Conservation (phyloP, 2,113 vertebrate genomes). For the Phrynocephalus versicolor region DNA sequence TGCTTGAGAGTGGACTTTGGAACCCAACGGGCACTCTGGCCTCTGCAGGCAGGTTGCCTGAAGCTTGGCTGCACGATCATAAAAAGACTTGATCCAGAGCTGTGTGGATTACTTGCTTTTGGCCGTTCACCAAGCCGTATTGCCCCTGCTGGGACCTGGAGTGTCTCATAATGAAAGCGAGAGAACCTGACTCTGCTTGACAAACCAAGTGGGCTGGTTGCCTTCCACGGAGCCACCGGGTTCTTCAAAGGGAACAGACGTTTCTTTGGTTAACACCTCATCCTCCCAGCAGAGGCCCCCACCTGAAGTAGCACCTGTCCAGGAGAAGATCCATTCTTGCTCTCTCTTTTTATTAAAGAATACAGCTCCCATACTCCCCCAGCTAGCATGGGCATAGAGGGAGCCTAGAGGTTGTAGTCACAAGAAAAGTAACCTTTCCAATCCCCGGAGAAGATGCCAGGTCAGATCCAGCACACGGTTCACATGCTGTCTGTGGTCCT, state of each 20-base stretch:
- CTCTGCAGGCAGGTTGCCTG: not conserved
- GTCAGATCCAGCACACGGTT: not conserved
- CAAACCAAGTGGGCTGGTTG: not conserved
- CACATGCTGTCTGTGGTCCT: not conserved
- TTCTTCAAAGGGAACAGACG: not conserved
- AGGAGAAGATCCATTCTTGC: not conserved
- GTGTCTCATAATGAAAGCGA: too few relatives aligned
- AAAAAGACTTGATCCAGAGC: not conserved
- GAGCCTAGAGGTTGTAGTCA: too few relatives aligned
- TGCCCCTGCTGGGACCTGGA: not conserved
- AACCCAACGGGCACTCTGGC: not conserved
- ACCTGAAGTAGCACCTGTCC: not conserved
- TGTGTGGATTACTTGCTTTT: not conserved
- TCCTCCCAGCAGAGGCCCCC: not conserved
- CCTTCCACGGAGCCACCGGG: not conserved
- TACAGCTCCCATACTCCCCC: too few relatives aligned
- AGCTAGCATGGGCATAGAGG: too few relatives aligned
- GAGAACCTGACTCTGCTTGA: not conserved
- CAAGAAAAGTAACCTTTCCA: too few relatives aligned
- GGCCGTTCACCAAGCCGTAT: too few relatives aligned
- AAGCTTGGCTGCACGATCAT: too few relatives aligned
- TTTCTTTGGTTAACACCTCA: not conserved
- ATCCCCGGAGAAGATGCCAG: too few relatives aligned
- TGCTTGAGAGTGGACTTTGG: not conserved
- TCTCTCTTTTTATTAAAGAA: too few relatives aligned